Conservation (phyloP, 2,113 vertebrate genomes). For the Choloepus hoffmanni region DNA sequence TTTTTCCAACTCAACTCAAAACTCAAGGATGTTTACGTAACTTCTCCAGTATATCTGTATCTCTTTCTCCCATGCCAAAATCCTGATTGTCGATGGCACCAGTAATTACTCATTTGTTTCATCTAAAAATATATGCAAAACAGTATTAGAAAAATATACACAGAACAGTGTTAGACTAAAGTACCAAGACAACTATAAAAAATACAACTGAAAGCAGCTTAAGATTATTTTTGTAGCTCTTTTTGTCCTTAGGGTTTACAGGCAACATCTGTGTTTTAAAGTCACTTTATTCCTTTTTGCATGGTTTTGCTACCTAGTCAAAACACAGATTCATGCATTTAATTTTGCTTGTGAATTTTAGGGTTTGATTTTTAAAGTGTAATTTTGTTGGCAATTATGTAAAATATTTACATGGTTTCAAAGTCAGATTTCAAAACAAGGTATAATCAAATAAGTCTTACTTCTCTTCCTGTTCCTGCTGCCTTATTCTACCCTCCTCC, state of each 20-base stretch:
- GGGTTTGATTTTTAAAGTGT: slow-evolving; percentile 13
- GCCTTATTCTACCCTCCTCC: neutral
- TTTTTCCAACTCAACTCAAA: neutral
- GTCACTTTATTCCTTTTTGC: neutral
- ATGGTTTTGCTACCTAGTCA: neutral
- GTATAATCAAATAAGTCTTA: neutral
- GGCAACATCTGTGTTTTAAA: neutral
- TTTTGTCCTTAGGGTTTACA: neutral
- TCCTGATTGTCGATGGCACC: neutral
- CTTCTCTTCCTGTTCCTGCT: neutral
- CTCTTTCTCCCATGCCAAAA: neutral
- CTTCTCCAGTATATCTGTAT: neutral
- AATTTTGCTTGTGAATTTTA: neutral
- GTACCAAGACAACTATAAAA: neutral
- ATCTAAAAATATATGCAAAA: no score
- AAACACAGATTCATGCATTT: neutral
- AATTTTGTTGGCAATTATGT: slow-evolving; percentile 35
- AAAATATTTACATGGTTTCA: slow-evolving; percentile 10
- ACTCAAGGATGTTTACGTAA: neutral
- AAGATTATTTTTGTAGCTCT: neutral
- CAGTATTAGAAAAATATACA: neutral
- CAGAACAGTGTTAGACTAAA: slow-evolving; percentile 10
- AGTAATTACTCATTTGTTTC: slow-evolving; percentile 5
- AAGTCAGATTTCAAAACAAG: slow-evolving; percentile 7
- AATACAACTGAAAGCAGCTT: neutral